Evolutionary conservation across 23 tunicate genomes (phyloP).

Genomic region (Trididemnum nubilum): DNA sequence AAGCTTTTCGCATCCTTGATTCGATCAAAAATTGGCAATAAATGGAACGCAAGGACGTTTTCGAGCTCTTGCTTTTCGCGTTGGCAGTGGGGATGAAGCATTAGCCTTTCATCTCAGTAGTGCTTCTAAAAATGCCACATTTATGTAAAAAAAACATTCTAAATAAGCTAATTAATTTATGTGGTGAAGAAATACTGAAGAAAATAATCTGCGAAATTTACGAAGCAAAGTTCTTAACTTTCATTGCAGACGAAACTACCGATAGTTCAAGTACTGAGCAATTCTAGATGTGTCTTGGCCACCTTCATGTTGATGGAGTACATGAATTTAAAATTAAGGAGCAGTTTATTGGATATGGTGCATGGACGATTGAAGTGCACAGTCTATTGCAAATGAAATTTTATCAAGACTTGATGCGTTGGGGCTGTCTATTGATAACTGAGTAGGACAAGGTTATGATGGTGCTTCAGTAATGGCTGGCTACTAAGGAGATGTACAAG

Average conservation of each 20-base stretch:
- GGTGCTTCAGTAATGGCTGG: not conserved
- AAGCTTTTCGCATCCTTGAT: not conserved
- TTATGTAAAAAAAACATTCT: not conserved
- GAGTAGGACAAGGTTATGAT: not conserved
- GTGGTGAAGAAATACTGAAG: not conserved
- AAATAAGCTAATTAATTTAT: not conserved
- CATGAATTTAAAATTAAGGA: no score
- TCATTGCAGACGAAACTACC: not conserved
- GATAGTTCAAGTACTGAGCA: not conserved
- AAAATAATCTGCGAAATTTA: not conserved
- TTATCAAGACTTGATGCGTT: not conserved
- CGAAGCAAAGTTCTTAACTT: not conserved
- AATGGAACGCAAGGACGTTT: not conserved
- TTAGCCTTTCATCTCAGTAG: not conserved
- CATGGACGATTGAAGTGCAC: not conserved
- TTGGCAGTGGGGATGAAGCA: not conserved
- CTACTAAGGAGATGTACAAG: not conserved
- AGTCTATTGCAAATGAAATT: not conserved
- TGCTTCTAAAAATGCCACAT: not conserved
- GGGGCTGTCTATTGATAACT: not conserved
- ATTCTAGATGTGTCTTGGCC: not conserved
- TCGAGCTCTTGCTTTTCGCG: not conserved
- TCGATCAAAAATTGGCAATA: not conserved
- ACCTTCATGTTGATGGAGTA: not conserved
- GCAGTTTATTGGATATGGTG: not conserved